phyloP scores from a whole-genome alignment of 2,113 vertebrate species.

The Poeciliopsis prolifica region DNA sequence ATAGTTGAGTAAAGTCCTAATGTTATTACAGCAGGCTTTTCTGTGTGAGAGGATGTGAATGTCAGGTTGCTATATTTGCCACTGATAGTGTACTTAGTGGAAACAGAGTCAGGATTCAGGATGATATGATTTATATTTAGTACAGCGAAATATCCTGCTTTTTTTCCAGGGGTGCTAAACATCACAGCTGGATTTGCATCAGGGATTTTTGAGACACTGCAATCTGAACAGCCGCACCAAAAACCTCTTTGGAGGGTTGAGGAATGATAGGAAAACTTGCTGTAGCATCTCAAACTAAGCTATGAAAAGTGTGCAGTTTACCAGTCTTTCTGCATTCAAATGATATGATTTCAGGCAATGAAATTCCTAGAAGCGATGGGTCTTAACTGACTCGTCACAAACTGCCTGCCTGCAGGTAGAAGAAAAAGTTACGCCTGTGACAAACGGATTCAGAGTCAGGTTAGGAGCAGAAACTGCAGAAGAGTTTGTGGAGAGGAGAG shows the following conservation, averaged over 20 bases:
- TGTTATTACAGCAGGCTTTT: slow-evolving; percentile 55
- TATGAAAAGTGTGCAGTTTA: not conserved
- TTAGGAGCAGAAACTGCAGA: too few species aligned
- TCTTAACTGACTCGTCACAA: not conserved
- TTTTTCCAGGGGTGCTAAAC: not conserved
- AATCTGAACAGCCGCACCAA: not conserved
- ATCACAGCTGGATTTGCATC: not conserved
- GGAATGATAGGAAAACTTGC: not conserved
- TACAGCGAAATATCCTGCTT: slow-evolving; percentile 11
- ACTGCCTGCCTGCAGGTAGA: not conserved
- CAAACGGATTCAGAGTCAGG: too few species aligned
- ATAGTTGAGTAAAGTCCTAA: slow-evolving; percentile 46
- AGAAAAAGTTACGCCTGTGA: too few species aligned
- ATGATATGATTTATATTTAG: slow-evolving; percentile 10
- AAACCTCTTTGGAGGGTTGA: not conserved
- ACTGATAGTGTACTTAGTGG: slow-evolving; percentile 22
- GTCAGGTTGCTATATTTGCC: slow-evolving; percentile 53
- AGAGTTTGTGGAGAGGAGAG: too few species aligned
- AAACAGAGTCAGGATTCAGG: slow-evolving; percentile 17
- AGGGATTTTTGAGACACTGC: not conserved
- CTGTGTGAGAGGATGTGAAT: slow-evolving; percentile 49
- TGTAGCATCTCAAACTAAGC: not conserved
- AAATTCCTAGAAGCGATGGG: not conserved
- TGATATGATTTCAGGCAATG: not conserved
- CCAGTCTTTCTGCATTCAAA: not conserved